These are phyloP conservation scores for Xerus inauris DNA, from an alignment of 2,113 vertebrate genomes.

Conservation along the genomic window DNA sequence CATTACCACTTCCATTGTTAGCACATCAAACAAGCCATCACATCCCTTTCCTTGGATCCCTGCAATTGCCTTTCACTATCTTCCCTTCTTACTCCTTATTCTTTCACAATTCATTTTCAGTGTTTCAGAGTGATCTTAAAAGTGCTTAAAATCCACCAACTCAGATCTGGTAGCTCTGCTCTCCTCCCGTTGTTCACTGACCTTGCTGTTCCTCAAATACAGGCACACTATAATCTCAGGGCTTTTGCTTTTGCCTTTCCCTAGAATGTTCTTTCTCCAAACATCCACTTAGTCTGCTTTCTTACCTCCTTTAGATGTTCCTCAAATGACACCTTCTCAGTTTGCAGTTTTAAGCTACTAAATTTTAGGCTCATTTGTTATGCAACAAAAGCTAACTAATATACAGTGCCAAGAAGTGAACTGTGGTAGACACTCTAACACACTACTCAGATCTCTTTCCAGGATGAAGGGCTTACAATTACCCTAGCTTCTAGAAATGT, in stretches of 20 bases:
- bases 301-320: background rate
- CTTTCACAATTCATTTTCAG: background rate
- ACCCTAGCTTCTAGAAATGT: background rate
- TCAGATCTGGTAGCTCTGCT: background rate
- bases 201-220: background rate
- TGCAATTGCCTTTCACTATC: background rate
- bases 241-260: background rate
- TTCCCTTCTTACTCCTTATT: background rate
- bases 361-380: background rate
- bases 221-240: background rate
- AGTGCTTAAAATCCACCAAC: background rate
- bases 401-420: background rate
- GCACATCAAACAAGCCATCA: background rate
- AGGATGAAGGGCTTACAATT: background rate
- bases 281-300: background rate
- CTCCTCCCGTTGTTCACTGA: background rate
- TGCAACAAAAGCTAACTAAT: background rate
- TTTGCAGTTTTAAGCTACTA: background rate
- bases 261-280: background rate
- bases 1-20: background rate
- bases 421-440: background rate
- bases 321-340: background rate
- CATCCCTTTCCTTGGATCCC: background rate
- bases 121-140: background rate
- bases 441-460: background rate